These are phyloP conservation scores for Entomobrya proxima DNA, from an alignment of 2,888 invertebrate species.

Conservation along the genomic window DNA sequence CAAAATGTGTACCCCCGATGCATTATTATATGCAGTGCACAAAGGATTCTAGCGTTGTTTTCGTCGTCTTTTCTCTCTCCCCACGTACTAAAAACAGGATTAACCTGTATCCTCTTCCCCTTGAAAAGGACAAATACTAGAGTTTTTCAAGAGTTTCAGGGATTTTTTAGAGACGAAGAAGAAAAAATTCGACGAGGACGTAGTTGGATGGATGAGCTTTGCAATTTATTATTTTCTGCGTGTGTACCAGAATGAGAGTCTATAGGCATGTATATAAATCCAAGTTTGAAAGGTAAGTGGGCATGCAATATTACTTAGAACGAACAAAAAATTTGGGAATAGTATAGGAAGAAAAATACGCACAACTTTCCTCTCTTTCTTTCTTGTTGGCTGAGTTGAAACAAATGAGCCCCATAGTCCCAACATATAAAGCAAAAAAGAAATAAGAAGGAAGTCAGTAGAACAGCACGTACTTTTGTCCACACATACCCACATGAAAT, in stretches of 20 bases:
- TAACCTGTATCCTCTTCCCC: conserved; percentile 42
- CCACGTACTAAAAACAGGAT: conserved; percentile 16
- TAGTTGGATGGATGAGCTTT: no score
- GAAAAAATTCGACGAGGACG: not conserved
- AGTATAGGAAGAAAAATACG: not conserved
- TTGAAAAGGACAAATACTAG: not conserved
- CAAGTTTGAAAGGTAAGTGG: no score
- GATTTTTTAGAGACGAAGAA: not conserved
- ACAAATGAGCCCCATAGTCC: conserved; percentile 38
- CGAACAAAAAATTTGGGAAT: not conserved
- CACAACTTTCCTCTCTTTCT: not conserved
- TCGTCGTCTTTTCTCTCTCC: no score
- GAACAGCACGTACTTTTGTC: conserved; percentile 22
- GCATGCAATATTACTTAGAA: no score
- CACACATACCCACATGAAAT: not conserved
- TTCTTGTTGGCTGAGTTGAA: not conserved
- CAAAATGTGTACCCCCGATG: not conserved
- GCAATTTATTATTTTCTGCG: no score
- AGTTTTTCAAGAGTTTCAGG: not conserved
- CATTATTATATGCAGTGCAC: not conserved
- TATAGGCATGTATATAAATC: no score
- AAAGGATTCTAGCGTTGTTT: not conserved
- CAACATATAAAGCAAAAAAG: not conserved
- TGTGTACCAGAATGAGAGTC: no score
- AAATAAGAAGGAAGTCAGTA: conserved; percentile 50